These are phyloP conservation scores for Entelurus aequoreus DNA, from an alignment of 2,113 vertebrate genomes.

Conservation along the genomic window DNA sequence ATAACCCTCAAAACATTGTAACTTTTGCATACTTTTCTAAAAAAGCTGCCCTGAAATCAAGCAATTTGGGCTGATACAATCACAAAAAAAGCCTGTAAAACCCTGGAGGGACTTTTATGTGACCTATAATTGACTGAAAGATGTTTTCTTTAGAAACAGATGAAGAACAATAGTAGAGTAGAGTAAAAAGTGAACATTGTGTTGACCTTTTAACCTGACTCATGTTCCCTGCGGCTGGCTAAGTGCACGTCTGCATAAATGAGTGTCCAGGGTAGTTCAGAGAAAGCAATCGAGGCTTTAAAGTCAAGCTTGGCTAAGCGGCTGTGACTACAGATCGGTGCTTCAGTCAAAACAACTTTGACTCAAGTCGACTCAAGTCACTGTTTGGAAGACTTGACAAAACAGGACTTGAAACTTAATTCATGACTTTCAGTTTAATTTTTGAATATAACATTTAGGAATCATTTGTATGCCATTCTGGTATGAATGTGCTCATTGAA, in stretches of 20 bases:
- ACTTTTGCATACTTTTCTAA: too few relatives aligned
- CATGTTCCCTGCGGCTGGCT: not conserved
- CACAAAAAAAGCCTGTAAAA: too few relatives aligned
- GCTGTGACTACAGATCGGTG: not conserved
- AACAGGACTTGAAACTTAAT: not conserved
- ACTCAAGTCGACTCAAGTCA: not conserved
- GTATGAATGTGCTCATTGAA: too few relatives aligned
- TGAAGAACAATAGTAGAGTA: not conserved
- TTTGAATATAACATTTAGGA: too few relatives aligned
- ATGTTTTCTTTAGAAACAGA: not conserved
- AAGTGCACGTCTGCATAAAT: not conserved
- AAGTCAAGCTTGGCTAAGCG: not conserved
- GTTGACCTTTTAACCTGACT: not conserved
- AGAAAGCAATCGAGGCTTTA: not conserved
- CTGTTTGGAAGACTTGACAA: not conserved
- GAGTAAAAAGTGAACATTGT: not conserved
- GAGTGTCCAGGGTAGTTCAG: not conserved
- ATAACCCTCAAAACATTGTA: too few relatives aligned
- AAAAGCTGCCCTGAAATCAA: too few relatives aligned
- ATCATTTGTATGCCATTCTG: too few relatives aligned
- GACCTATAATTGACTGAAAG: too few relatives aligned
- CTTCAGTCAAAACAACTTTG: not conserved
- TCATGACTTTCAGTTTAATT: too few relatives aligned
- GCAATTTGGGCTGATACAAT: too few relatives aligned
- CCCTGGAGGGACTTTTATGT: too few relatives aligned